Evolutionary conservation across 2,888 invertebrate species (phyloP).

Genomic region (Acanthopleura granulata): DNA sequence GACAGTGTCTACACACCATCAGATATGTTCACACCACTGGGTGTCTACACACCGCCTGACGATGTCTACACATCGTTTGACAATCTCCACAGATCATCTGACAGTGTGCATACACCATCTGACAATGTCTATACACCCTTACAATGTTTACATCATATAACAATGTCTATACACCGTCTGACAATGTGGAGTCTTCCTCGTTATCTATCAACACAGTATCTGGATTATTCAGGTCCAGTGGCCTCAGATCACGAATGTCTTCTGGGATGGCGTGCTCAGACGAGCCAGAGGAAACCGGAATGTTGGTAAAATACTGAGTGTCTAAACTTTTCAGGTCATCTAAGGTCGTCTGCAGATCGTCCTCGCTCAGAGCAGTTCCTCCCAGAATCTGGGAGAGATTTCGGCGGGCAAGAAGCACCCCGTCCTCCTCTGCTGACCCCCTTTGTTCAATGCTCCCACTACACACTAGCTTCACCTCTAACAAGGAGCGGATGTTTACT

Average conservation of each 20-base stretch:
- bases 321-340: constrained; percentile 10
- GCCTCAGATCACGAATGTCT: neutral
- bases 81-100: too few relatives aligned
- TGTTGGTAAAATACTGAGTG: constrained; percentile 12
- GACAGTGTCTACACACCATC: too few relatives aligned
- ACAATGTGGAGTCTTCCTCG: neutral
- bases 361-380: neutral
- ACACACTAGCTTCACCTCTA: neutral
- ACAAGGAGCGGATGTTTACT: neutral
- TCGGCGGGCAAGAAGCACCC: neutral
- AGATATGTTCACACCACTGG: too few relatives aligned
- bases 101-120: too few relatives aligned
- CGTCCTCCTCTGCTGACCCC: neutral
- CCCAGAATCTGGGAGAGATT: constrained; percentile 14
- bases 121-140: too few relatives aligned
- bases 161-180: too few relatives aligned
- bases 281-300: neutral
- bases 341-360: constrained; percentile 10
- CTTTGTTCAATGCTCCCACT: neutral
- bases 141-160: too few relatives aligned
- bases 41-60: too few relatives aligned
- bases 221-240: neutral
- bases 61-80: too few relatives aligned
- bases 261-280: neutral
- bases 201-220: neutral